Base-by-base conservation (phyloP, 2,888 invertebrate genomes). In the Dynastes tityus region DNA sequence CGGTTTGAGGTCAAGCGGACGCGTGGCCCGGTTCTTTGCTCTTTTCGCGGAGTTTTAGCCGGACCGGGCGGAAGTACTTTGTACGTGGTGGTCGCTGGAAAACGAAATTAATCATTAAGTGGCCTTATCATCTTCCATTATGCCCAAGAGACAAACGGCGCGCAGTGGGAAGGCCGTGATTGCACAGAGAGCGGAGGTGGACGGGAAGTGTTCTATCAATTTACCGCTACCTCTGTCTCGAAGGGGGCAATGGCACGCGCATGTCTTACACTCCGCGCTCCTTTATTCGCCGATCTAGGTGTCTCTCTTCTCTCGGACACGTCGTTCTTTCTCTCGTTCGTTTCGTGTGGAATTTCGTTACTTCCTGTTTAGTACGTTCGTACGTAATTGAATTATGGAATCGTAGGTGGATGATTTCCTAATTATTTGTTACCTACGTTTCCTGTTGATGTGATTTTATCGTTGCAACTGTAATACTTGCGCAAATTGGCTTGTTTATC, bases 171-270 rank as follows among this genome's bases (percentile, higher is more conserved):
- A 83, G 85, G 84, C 83, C 82, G 85, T 85, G 86, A 87, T 87
- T 87, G 85, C 82, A 81, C 80, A 79, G 76, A 79, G 76, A 80
- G 83, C 83, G 84, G 84, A 84, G 85, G 84, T 84, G 87, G 85
- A 85, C 85, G 83, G 85, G 87, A 87, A 86, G 85, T 84, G 82
- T 84, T 84, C 85, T 84, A 86, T 87, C 86, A 86, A 74, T 74
- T 74, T 61, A 74, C 71, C 58, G 81, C 81, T 81, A 79, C 80
- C 82, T 81, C 82, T 65, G 70, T 49, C 76, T 74, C 61, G 45
- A 74, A 61, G 73, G 78, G 82, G 80, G 78, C 82, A 82, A 80
- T 80, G 81, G 82, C 82, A 82, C 82, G 80, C 80, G 81, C 78
- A 78, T 68, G 61, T 73, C 64, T 71, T 53, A 29, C 73, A 40